phyloP scores from a whole-genome alignment of 2,113 vertebrate genomes.

The Speoplatyrhinus poulsoni region DNA sequence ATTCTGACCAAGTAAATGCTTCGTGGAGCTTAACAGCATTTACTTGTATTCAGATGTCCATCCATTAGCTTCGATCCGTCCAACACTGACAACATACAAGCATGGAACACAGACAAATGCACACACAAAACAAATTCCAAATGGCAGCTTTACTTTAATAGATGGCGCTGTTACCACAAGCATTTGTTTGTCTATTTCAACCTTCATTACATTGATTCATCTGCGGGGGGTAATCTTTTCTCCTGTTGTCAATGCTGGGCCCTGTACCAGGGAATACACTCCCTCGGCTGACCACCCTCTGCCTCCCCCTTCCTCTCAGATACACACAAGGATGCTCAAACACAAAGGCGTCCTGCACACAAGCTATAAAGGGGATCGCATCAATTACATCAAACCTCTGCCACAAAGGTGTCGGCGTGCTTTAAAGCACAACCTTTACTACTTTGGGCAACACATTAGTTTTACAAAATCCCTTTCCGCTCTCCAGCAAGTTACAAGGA shows the following conservation, averaged over 20 bases:
- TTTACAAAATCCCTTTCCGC: conserved; percentile 39
- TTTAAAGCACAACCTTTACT: conserved; percentile 21
- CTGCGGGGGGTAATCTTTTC: conserved; percentile 16
- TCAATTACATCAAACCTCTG: conserved; percentile 43
- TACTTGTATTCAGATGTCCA: no score
- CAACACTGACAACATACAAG: background rate
- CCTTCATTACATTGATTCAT: conserved; percentile 29
- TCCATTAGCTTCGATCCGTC: no score
- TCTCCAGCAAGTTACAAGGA: conserved; percentile 23
- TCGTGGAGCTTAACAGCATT: no score
- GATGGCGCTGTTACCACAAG: conserved; percentile 17
- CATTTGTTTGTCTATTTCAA: conserved; percentile 7
- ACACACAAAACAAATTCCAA: background rate
- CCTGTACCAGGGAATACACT: conserved; percentile 14
- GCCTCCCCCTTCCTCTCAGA: conserved; percentile 6
- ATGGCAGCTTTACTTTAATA: background rate
- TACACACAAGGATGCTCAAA: conserved; percentile 2
- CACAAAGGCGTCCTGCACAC: conserved; percentile 8
- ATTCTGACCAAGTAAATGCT: no score
- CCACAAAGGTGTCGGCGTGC: conserved; percentile 35
- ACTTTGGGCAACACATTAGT: conserved; percentile 28
- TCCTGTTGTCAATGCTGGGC: conserved; percentile 16
- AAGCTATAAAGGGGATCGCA: conserved; percentile 28
- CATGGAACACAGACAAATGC: background rate
- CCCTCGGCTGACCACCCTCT: conserved; percentile 6